Base-by-base conservation (phyloP, 2,797 vertebrate genomes). In the Diplodus sargus region DNA sequence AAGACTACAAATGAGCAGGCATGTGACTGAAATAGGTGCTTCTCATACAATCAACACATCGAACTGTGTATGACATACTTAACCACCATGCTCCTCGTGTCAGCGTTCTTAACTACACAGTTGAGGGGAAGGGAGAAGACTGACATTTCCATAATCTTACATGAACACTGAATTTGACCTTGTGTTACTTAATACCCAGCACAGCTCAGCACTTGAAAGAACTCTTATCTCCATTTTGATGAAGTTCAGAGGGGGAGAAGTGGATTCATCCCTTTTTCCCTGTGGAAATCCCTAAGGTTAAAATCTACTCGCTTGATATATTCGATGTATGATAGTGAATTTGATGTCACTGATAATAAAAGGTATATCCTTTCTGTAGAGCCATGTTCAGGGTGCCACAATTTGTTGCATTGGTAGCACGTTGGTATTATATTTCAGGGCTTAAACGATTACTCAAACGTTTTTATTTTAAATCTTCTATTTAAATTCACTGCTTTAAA, bases 141-240 rank as follows among this genome's bases (percentile, higher is more conserved):
- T 83, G 92, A 88, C 90, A 94, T 94, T 94, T 93, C 90, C 91
- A 93, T 93, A 94, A 93, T 93, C 91, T 90, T 84, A 89, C 88
- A 91, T 82, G 88, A 90, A 88, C 74, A 80, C 88, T 67, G 86
- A 79, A 82, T 90, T 85, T 93, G 92, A 92, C 91, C 92, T 91
- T 88, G 89, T 84, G 85, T 93, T 92, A 85, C 86, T 92, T 93
- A 92, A 94, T 89, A 92, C 87, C 85, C 89, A 85, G 88, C 85
- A 85, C 83, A 79, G 90, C 91, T 90, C 90, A 84, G 85, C 85
- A 90, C 89, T 92, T 91, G 87, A 93, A 94, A 89, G 90, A 87
- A 84, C 74, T 90, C 90, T 89, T 92, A 93, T 94, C 93, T 90
- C 83, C 85, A 77, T 91, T 88, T 90, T 91, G 91, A 92, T 93